Base-by-base conservation (phyloP, 2,888 invertebrate species). In the Polylopha cassiicola region DNA sequence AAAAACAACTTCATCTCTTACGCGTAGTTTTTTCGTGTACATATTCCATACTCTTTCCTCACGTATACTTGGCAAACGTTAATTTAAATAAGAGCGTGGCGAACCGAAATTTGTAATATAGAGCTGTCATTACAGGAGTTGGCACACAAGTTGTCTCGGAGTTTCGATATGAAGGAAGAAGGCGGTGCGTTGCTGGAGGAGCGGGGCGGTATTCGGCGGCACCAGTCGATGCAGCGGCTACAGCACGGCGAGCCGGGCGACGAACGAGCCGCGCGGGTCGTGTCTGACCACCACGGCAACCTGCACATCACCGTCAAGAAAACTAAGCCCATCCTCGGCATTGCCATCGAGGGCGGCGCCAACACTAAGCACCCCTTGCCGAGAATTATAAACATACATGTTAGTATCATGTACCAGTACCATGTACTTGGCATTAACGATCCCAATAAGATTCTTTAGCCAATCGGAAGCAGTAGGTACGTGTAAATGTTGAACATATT, bases 261-360 rank as follows among this genome's bases (percentile, higher is more conserved):
- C 65, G 87, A 63, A 51, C 79, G 74, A 47, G 85, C 68, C 3
- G 85, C 92, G 55, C 86, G 90, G 58, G 93, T 95, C 53, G 91
- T 93, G 61, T 88, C 92, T 59, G 95, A 95, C 81, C 92, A 94
- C 77, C 94, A 94, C 79, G 95, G 95, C 55, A 95, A 95, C 81
- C 88, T 95, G 62, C 89, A 94, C 73, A 92, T 97, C 61, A 92
- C 92, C 53, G 95, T 98, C 54, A 94, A 94, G 80, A 98, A 98
- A 86, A 94, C 93, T 37, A 96, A 96, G 81, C 95, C 97, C 30
- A 95, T 95, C 64, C 89, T 98, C 60, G 98, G 98, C 53, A 95
- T 98, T 65, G 98, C 97, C 48, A 98, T 98, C 64, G 98, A 98
- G 86, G 98, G 98, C 46, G 98, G 98, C 47, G 95, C 95, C 60